A percentile compares a stretch with the other conserved stretches of the same genome.
Conservation (phyloP, 2,113 vertebrate species). For the Nasalis larvatus region DNA sequence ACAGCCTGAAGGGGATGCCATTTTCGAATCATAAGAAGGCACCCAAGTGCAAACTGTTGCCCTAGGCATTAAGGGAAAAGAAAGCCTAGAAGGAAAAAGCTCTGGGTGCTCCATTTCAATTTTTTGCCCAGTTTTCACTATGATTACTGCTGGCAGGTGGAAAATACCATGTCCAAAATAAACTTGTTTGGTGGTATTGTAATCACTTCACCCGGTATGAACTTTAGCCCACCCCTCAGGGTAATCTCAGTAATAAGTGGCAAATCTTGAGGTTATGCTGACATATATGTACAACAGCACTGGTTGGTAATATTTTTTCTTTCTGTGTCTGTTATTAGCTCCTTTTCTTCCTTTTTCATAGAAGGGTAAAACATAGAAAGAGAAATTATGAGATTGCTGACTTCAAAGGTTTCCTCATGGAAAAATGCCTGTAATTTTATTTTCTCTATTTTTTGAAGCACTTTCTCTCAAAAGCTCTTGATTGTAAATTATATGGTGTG, state of each 20-base stretch:
- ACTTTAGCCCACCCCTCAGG: accelerated
- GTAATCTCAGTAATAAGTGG: background rate
- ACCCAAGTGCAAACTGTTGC: background rate
- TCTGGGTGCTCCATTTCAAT: background rate
- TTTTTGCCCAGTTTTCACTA: background rate
- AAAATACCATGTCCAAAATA: background rate
- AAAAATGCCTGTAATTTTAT: conserved; percentile 73
- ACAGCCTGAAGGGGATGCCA: background rate
- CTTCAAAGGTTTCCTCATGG: conserved; percentile 70
- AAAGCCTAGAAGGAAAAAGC: background rate
- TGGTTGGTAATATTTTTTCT: background rate
- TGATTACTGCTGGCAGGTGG: background rate
- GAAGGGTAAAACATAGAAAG: conserved; percentile 61
- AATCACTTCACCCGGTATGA: background rate
- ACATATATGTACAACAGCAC: background rate
- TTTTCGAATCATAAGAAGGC: background rate
- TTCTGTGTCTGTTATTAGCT: conserved; percentile 33
- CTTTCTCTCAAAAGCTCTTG: conserved; percentile 76
- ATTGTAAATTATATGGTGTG: conserved; percentile 75
- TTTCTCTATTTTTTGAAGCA: conserved; percentile 70
- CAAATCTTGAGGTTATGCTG: background rate
- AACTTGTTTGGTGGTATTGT: accelerated
- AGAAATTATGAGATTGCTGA: conserved; percentile 68
- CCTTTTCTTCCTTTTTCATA: conserved; percentile 11
- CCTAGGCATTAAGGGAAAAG: background rate